Conservation (phyloP, 2,888 invertebrate species). For the Diarsia brunnea region DNA sequence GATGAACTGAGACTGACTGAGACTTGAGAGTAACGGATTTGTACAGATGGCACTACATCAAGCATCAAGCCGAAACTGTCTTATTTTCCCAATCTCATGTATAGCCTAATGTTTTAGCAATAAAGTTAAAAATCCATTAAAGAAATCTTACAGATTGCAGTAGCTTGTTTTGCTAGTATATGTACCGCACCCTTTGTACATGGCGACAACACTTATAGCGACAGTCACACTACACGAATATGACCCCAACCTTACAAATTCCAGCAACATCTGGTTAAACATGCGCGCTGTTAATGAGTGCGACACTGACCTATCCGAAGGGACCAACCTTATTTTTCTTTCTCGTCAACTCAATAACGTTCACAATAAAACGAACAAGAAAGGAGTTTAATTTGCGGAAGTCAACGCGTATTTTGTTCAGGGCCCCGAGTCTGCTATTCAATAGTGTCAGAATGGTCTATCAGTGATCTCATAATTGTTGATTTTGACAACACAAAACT, state of each 20-base stretch:
- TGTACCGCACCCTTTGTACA: background rate
- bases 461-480: too few species aligned
- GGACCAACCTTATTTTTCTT: slow-evolving; percentile 17
- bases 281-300: slow-evolving; percentile 23
- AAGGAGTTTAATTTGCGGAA: slow-evolving; percentile 23
- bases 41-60: background rate
- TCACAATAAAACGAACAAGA: slow-evolving; percentile 4
- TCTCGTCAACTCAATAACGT: slow-evolving; percentile 23
- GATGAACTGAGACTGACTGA: background rate
- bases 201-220: background rate
- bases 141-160: too few species aligned
- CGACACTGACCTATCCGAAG: slow-evolving; percentile 46
- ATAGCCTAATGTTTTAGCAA: too few species aligned
- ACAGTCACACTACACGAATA: background rate
- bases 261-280: slow-evolving; percentile 28
- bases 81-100: too few species aligned
- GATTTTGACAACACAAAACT: too few species aligned
- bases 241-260: slow-evolving; percentile 29
- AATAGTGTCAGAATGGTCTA: too few species aligned
- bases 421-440: too few species aligned
- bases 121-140: too few species aligned
- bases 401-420: background rate
- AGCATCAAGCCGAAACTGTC: too few species aligned
- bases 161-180: too few species aligned
- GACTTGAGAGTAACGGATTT: background rate